Evolutionary conservation across 2,888 invertebrate genomes (phyloP), one percentile per base, ranked within the genome.

Genomic region (Zygogramma bicolorata): DNA sequence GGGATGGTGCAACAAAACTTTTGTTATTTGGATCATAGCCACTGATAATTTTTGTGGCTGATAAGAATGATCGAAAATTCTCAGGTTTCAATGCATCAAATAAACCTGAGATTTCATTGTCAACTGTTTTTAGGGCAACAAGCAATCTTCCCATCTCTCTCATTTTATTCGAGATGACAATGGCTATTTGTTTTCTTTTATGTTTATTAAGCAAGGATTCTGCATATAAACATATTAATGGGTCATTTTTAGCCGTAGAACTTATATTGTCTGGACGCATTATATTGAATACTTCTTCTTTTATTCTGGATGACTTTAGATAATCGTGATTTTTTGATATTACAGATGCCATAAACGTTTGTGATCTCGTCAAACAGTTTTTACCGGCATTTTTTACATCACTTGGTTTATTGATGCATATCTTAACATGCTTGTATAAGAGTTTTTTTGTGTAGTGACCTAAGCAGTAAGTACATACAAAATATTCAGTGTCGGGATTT

Each of bases 181-280:
- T 71, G 3, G 40, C 61, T 20, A 77, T 76, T 67, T 79, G 78
- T 59, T 79, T 63, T 46, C 80, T 74, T 71, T 78, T 80, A 63
- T 79, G 79, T 65, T 76, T 77, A 10, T 49, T 31, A 27, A 79
- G 53, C 13, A 71, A 53, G 13, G 65, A n/a, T 66, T 80, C 79
- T 20, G 76, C 77, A n/a, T n/a, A n/a, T n/a, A n/a, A n/a, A n/a
- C n/a, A n/a, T n/a, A n/a, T n/a, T n/a, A n/a, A n/a, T n/a, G 79
- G 72, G 63, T 80, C 78, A 34, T 57, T 73, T 67, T 79, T 77
- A 18, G 76, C 79, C 13, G 18, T 59, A 8, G 2, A 8, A 49
- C 78, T 78, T 53, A 80, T 75, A 29, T 73, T 49, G 63, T 80
- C 80, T 13, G 80, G 60, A 15, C 75, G 72, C 79, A 80, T 79